Evolutionary conservation across 53 echinoderm and acorn worm genomes (phyloP), one percentile per base, ranked within the genome.

Genomic region (Antedon mediterranea): DNA sequence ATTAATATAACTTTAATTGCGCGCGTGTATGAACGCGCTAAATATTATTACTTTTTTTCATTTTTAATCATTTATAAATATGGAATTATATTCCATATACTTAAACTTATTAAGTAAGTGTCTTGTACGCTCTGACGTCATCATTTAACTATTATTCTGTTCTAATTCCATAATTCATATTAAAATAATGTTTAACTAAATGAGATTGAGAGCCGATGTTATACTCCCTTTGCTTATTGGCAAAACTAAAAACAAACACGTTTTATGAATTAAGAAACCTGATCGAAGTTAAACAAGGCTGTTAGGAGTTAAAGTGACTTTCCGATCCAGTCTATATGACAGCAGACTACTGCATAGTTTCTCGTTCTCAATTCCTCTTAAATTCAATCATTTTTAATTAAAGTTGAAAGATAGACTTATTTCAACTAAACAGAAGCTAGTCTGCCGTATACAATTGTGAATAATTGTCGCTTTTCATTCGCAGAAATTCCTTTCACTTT

Each of bases 331-430:
- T 13, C 41, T 7, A 5, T 13, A 41, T 41, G 41, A 13, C 41
- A 57, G 23, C 57, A 57, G 57, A 57, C 57, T 57, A 57, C 57
- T 57, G 57, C 57, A 57, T 57, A 57, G 23, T 23, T 57, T 57
- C 57, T 57, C 57, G 57, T 57, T 57, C 57, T 23, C 11, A 26
- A 23, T 8, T 15, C 57, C 23, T 57, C 11, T 57, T 57, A 23
- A 57, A 57, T 57, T 57, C 57, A 57, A 57, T 57, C 57, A 57
- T 57, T 57, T 57, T 57, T 57, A 57, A 57, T 57, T 57, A 57
- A 57, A 57, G 57, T 57, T 57, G 57, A 57, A 57, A 57, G 57
- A 57, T 57, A 57, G 57, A 57, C 57, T 57, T 57, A 57, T 11
- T 57, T 57, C 57, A 57, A 57, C 57, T 18, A 57, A 57, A 57